Evolutionary conservation across 2,113 vertebrate genomes (phyloP).

Genomic region (Romanogobio albipinnatus): DNA sequence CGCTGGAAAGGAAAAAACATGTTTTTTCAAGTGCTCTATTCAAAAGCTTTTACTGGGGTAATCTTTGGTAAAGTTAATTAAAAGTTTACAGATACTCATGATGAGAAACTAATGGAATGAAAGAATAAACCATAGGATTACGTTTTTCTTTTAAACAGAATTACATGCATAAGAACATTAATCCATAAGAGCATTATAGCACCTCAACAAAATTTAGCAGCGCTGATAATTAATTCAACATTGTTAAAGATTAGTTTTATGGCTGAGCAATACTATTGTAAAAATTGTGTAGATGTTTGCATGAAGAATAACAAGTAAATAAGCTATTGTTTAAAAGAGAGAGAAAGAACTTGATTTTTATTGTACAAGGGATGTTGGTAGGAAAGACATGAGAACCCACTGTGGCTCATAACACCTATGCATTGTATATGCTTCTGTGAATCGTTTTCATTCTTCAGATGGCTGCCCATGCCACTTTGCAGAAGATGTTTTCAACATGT

Average conservation of each 20-base stretch:
- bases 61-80: slow-evolving; percentile 22
- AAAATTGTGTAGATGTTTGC: background rate
- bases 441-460: background rate
- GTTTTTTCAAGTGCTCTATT: background rate
- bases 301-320: background rate
- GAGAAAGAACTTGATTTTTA: background rate
- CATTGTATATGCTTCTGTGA: background rate
- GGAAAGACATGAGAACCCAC: no score
- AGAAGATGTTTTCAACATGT: background rate
- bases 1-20: background rate
- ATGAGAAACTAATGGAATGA: slow-evolving; percentile 23
- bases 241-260: slow-evolving; percentile 18
- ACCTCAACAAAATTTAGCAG: slow-evolving; percentile 10
- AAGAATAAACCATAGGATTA: slow-evolving; percentile 33
- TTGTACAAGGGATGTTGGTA: background rate
- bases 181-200: slow-evolving; percentile 26
- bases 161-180: slow-evolving; percentile 30
- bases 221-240: slow-evolving; percentile 8
- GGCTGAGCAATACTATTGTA: background rate
- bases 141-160: slow-evolving; percentile 30
- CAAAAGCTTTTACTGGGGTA: background rate
- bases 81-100: slow-evolving; percentile 22
- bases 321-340: background rate
- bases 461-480: background rate
- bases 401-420: background rate